phyloP scores from a whole-genome alignment of 2,797 vertebrate genomes.

The Tenualosa thibaudeaui region DNA sequence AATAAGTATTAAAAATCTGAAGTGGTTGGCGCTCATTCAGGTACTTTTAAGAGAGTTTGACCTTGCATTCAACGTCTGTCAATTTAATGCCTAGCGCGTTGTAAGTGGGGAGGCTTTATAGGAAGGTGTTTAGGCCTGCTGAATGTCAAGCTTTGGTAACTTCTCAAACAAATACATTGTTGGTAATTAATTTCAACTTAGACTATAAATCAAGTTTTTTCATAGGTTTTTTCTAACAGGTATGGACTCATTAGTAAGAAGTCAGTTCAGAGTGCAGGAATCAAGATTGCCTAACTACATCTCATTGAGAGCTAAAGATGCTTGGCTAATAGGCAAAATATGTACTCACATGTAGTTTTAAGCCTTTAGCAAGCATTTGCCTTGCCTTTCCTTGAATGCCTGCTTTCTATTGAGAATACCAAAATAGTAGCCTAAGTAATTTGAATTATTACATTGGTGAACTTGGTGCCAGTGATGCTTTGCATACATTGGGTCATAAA shows the following conservation, averaged over 20 bases:
- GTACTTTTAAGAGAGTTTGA: neutral
- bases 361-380: neutral
- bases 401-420: neutral
- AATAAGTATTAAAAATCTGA: neutral
- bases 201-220: too few species aligned
- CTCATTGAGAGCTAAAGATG: too few species aligned
- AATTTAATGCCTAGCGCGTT: neutral
- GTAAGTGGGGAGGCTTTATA: neutral
- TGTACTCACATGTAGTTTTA: neutral
- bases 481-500: too few species aligned
- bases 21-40: neutral
- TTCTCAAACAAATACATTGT: neutral
- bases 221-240: too few species aligned
- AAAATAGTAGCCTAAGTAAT: too few species aligned
- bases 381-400: neutral
- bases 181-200: too few species aligned
- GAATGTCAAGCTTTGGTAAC: neutral
- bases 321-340: too few species aligned
- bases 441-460: too few species aligned
- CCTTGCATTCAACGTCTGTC: neutral
- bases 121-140: neutral
- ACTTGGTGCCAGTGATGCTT: neutral
- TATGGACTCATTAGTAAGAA: too few species aligned
- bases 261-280: too few species aligned
- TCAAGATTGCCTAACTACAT: too few species aligned